phyloP scores from a whole-genome alignment of 2,888 invertebrate species.

The Nephrotoma flavescens region DNA sequence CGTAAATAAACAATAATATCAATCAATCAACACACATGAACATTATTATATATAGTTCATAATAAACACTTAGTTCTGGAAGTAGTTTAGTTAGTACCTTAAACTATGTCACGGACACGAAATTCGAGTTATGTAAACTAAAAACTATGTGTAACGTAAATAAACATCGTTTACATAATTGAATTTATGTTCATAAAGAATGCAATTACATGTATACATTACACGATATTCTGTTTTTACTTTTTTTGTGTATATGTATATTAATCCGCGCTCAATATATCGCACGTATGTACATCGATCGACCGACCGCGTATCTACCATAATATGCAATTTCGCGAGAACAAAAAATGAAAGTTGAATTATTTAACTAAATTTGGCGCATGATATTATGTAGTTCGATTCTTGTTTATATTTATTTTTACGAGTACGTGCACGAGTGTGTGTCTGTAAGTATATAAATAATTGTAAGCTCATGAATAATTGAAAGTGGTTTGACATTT shows the following conservation, averaged over 20 bases:
- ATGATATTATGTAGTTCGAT: background rate
- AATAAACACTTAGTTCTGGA: background rate
- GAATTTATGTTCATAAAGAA: background rate
- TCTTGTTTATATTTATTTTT: background rate
- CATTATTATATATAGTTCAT: background rate
- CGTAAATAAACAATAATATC: background rate
- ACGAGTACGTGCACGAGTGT: background rate
- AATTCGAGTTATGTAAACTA: background rate
- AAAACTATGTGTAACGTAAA: background rate
- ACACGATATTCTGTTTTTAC: background rate
- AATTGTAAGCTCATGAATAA: background rate
- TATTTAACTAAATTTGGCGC: background rate
- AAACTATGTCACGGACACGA: background rate
- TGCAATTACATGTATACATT: background rate
- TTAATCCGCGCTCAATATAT: background rate
- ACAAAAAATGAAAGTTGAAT: background rate
- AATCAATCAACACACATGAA: background rate
- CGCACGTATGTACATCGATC: background rate
- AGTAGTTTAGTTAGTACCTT: background rate
- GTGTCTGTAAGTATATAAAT: background rate
- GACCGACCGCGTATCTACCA: background rate
- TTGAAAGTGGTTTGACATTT: background rate
- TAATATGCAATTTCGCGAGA: background rate
- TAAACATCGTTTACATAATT: background rate
- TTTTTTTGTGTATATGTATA: background rate